Conservation (phyloP, 2,888 invertebrate genomes). For the Lepidocyrtoides sp. region DNA sequence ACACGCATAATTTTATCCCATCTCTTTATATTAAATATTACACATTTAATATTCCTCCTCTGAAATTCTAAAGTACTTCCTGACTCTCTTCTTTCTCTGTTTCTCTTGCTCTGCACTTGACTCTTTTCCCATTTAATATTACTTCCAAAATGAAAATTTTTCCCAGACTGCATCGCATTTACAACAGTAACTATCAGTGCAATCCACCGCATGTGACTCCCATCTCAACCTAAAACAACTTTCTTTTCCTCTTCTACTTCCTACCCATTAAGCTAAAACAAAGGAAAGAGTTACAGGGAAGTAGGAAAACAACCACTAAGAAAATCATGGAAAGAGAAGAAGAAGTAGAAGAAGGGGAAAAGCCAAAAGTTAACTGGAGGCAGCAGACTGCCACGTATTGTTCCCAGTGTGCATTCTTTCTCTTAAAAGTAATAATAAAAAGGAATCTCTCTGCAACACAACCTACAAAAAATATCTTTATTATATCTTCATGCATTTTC, state of each 20-base stretch:
- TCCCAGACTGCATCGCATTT: neutral
- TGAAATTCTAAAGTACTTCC: slow-evolving; percentile 51
- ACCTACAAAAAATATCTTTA: slow-evolving; percentile 44
- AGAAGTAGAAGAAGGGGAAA: slow-evolving; percentile 30
- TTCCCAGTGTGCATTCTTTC: slow-evolving; percentile 7
- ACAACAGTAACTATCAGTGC: neutral
- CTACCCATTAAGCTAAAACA: slow-evolving; percentile 52
- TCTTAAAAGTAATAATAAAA: slow-evolving; percentile 47
- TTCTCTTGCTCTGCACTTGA: neutral
- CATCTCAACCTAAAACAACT: neutral
- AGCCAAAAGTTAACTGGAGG: slow-evolving; percentile 52
- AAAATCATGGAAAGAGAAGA: neutral
- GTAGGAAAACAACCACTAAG: slow-evolving; percentile 17
- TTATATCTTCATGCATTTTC: slow-evolving; percentile 43
- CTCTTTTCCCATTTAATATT: neutral
- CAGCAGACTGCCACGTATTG: slow-evolving; percentile 37
- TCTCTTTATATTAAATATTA: slow-evolving; percentile 54
- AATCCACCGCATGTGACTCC: slow-evolving; percentile 52
- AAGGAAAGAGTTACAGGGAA: slow-evolving; percentile 44
- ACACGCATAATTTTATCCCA: slow-evolving; percentile 70
- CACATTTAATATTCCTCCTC: slow-evolving; percentile 58
- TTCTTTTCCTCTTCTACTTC: neutral
- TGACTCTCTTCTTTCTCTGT: neutral
- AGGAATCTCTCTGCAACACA: slow-evolving; percentile 6
- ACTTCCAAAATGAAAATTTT: slow-evolving; percentile 34